These are phyloP conservation scores for Steinernema hermaphroditum DNA, from an alignment of 2,888 invertebrate genomes.

Conservation along the genomic window DNA sequence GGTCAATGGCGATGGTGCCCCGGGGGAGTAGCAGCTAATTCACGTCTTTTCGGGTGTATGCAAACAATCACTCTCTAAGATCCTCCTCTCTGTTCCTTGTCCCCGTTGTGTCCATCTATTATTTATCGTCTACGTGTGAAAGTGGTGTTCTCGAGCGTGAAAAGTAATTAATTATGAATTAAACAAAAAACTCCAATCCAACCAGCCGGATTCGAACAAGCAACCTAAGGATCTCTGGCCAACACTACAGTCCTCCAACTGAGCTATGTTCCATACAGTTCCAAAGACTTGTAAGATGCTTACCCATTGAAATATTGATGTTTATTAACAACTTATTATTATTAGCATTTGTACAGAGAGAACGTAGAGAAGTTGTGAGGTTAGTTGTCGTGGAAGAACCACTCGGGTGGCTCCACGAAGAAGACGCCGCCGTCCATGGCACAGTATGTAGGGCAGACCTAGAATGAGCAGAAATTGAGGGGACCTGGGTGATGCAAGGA, in stretches of 20 bases:
- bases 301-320: background rate
- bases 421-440: conserved; percentile 65
- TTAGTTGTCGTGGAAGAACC: conserved; percentile 50
- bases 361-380: background rate
- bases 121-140: too few relatives aligned
- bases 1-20: too few relatives aligned
- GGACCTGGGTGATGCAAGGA: background rate
- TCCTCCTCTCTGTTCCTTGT: too few relatives aligned
- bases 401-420: conserved; percentile 64
- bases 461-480: conserved; percentile 6
- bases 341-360: background rate
- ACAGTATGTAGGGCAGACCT: conserved; percentile 65
- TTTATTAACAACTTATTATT: background rate
- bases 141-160: too few relatives aligned
- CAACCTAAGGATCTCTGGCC: conserved; percentile 10
- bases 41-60: too few relatives aligned
- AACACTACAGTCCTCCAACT: conserved; percentile 49
- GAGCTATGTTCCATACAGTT: too few relatives aligned
- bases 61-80: too few relatives aligned
- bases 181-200: background rate
- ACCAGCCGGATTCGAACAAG: conserved; percentile 10
- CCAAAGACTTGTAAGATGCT: too few relatives aligned
- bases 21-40: too few relatives aligned
- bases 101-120: too few relatives aligned
- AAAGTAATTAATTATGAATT: too few relatives aligned